Base-by-base conservation (phyloP, 1,140 invertebrate species). In the Hylyphantes graminicola region DNA sequence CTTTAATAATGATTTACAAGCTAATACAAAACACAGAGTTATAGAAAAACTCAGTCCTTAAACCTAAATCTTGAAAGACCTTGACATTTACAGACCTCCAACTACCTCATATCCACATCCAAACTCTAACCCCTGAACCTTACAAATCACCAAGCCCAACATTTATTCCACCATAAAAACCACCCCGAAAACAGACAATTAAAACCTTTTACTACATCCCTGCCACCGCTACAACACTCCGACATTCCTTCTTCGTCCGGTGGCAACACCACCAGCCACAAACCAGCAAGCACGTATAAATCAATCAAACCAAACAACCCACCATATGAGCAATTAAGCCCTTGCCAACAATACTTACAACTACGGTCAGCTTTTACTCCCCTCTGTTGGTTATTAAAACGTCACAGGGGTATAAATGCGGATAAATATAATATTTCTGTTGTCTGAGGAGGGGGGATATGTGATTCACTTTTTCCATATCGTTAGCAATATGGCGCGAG, bases 351-450 rank as follows among this genome's bases (percentile, higher is more conserved):
- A 79, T 78, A 79, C 13, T 53, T 50, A 21, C 54, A 74, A 35
- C 61, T 10, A 68, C 53, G 53, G 17, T 19, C 77, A 35, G 13
- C 61, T 57, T 8, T 48, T 50, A 50, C 53, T 70, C 53, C 67
- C 61, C 67, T 48, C 15, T 54, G 57, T 48, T 35, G 67, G 57
- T 81, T 81, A 81, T 81, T 81, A 81, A 81, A 81, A 81, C 78
- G 54, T 73, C 78, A 73, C 55, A 13, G 15, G 78, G 77, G 64
- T 79, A 79, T 79, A 79, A 68, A 70, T 70, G 65, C 50, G 77
- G 78, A 81, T 81, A 81, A 81, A 81, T 81, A 57, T 63, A 63
- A 81, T 81, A 81, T 81, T 72, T 81, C 78, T 81, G 67, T 72
- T 50, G 67, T 76, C 55, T 75, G 53, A 80, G 73, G 67, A 72